These are phyloP conservation scores for Sinella curviseta DNA, from an alignment of 1,140 invertebrate species.

Conservation along the genomic window DNA sequence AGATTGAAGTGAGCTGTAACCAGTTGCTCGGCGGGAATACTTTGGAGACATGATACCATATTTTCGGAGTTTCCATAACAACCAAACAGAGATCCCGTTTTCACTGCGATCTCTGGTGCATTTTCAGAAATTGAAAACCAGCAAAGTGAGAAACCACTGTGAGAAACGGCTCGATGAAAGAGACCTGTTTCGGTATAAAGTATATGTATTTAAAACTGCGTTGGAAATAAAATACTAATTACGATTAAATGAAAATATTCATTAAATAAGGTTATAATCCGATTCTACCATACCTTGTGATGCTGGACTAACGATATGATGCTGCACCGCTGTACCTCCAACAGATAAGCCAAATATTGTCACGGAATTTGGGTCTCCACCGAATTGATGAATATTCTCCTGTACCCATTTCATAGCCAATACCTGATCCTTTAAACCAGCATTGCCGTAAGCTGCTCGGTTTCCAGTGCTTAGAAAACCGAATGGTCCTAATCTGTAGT, in stretches of 20 bases:
- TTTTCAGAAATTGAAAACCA: not conserved
- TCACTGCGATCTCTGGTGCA: not conserved
- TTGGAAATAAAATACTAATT: not conserved
- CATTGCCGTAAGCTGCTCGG: not conserved
- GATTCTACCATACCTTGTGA: not conserved
- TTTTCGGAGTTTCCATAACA: not conserved
- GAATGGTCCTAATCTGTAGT: slow-evolving; percentile 65
- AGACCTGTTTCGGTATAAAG: not conserved
- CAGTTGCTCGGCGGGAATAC: not conserved
- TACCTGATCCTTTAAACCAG: not conserved
- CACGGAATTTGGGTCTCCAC: not conserved
- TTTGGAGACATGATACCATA: not conserved
- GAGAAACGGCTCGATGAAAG: not conserved
- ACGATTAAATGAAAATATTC: not conserved
- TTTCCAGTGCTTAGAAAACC: not conserved
- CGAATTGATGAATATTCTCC: not conserved
- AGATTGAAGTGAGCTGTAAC: not conserved
- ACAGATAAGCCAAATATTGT: not conserved
- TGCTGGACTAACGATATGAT: not conserved
- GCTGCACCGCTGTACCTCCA: not conserved
- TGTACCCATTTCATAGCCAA: not conserved
- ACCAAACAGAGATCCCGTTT: not conserved
- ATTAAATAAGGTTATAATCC: too few species aligned
- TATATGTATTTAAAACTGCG: too few species aligned
- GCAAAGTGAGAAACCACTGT: not conserved